Percentiles rank a stretch among this genome's conserved stretches.
These are phyloP conservation scores for Drosophila guanche DNA, from an alignment of 1,140 invertebrate genomes.

Conservation along the genomic window DNA sequence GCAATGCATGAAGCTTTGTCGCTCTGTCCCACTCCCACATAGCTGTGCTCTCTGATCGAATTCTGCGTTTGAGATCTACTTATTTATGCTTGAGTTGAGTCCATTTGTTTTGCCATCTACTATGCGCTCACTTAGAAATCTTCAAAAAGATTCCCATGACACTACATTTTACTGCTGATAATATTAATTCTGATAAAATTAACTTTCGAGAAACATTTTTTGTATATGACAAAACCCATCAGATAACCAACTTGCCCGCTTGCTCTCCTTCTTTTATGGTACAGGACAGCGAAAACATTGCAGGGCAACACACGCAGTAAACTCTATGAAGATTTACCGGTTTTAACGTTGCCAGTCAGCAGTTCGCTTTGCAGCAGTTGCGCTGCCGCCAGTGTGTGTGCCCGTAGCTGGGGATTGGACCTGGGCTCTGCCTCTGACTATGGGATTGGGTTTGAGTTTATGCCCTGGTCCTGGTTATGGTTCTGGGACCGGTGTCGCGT, in stretches of 20 bases:
- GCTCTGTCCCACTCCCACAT: too few relatives aligned
- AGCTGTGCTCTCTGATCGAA: too few relatives aligned
- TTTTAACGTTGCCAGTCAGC: conserved; percentile 81
- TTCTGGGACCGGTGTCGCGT: conserved; percentile 66
- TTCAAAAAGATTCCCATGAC: too few relatives aligned
- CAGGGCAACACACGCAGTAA: conserved; percentile 69
- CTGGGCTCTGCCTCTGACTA: conserved; percentile 5
- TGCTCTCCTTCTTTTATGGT: background rate
- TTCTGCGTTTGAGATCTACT: too few relatives aligned
- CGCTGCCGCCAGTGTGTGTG: conserved; percentile 3
- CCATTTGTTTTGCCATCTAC: too few relatives aligned
- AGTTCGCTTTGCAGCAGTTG: conserved; percentile 43
- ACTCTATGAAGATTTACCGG: conserved; percentile 80
- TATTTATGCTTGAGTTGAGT: too few relatives aligned
- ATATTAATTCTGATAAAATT: too few relatives aligned
- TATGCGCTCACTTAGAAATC: too few relatives aligned
- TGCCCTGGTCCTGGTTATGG: conserved; percentile 28
- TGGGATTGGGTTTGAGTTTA: conserved; percentile 15
- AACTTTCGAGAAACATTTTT: too few relatives aligned
- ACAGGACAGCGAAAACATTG: conserved; percentile 34
- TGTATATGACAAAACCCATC: background rate
- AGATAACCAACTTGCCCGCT: background rate
- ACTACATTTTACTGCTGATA: too few relatives aligned
- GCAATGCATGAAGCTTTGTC: too few relatives aligned
- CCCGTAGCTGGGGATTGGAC: too few relatives aligned